Base-by-base conservation (phyloP, 2,888 invertebrate genomes). In the Aplocera efformata region DNA sequence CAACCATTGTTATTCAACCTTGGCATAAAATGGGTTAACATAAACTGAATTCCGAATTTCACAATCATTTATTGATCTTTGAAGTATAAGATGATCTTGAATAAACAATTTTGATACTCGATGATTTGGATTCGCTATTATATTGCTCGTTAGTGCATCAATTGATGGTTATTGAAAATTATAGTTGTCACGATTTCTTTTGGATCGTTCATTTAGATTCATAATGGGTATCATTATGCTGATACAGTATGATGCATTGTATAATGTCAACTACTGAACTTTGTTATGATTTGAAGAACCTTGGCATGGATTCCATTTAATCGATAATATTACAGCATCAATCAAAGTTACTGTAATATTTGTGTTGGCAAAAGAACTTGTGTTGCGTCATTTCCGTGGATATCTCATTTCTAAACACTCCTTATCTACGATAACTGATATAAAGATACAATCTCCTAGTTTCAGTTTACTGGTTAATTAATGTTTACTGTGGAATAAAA, bases 1-100 rank as follows among this genome's bases (percentile, higher is more conserved):
- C 70, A 67, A 61, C 69, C 67, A 77, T 79, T 80, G 75, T 78
- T 72, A 58, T 56, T 57, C 51, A 72, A 56, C 83, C 84, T 83
- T 84, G 84, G 70, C 74, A 76, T 54, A 61, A 60, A 71, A 72
- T 50, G 39, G 52, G 47, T 48, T 60, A 64, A 50, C 57, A 33
- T 44, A 59, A 42, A 53, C 49, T 48, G 46, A 47, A 55, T 55
- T 56, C 55, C 34, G 45, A 55, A 61, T 70, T 72, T 70, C 68
- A 61, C 60, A 66, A 72, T 65, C 53, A 60, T 76, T 74, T 83
- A 73, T 79, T 75, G 78, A 62, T 61, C 53, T 67, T 67, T 42
- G 66, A 65, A 63, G 64, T 64, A 57, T 66, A 60, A 53, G 66
- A 64, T 62, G 65, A 63, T 67, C 64, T 70, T 68, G 48, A 68